Percentiles rank a stretch among this genome's conserved stretches.
phyloP scores from a whole-genome alignment of 2,113 vertebrate species.

The Plotosus lineatus region DNA sequence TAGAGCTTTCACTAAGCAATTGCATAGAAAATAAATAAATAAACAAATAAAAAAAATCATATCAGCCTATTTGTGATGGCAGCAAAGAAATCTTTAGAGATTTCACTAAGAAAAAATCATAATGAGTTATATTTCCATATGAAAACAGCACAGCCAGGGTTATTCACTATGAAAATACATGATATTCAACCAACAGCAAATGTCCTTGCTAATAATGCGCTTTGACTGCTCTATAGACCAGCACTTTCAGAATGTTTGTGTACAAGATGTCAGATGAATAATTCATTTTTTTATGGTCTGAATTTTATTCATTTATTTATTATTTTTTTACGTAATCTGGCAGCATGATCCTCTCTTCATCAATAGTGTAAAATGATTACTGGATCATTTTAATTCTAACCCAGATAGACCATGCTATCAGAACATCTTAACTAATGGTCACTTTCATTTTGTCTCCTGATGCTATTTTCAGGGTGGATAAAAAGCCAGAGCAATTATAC shows the following conservation, averaged over 20 bases:
- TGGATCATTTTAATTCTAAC: too few species aligned
- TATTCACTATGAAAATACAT: constrained; percentile 26
- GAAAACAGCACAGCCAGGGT: constrained; percentile 19
- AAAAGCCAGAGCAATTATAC: too few species aligned
- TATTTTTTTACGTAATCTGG: too few species aligned
- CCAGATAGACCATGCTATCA: too few species aligned
- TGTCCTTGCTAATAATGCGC: constrained; percentile 12
- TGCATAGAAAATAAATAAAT: not conserved
- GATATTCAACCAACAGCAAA: not conserved
- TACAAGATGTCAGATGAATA: not conserved
- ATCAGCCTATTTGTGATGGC: not conserved
- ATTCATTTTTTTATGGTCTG: not conserved
- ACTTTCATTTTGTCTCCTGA: too few species aligned
- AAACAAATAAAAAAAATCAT: not conserved
- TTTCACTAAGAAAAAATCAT: not conserved
- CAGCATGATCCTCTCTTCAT: not conserved
- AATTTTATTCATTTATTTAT: not conserved
- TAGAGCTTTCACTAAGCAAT: not conserved
- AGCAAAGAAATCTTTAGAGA: not conserved
- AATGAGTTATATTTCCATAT: constrained; percentile 11
- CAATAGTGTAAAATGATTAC: not conserved
- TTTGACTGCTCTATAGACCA: not conserved
- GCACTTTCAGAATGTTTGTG: not conserved
- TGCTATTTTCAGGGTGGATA: too few species aligned
- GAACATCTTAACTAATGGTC: not conserved